Base-by-base conservation (phyloP, 2,888 invertebrate species). In the Nemurella pictetii region DNA sequence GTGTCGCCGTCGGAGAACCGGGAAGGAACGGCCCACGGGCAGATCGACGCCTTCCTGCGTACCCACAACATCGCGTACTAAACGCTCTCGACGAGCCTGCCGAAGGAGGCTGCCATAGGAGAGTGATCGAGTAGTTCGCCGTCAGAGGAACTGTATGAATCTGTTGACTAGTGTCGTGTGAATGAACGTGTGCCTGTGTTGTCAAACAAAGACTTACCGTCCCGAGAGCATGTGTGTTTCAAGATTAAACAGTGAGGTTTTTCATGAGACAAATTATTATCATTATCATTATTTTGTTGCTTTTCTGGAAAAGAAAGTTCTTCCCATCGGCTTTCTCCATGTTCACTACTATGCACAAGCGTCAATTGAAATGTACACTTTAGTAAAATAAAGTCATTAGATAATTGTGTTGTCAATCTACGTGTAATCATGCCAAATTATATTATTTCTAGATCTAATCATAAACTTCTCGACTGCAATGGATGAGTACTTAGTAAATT, bases 31-130 rank as follows among this genome's bases (percentile, higher is more conserved):
- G 93, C 94, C 77, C 91, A 93, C 73, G 95, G 95, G 5, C 96
- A 95, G 89, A 95, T 96, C 88, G 96, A 96, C 89, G 94, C 95
- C 85, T 96, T 96, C 91, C 92, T 96, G 86, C 92, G 95, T 90
- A 95, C 95, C 85, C 89, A 90, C 84, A 90, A 89, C 87, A 85
- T 87, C 28, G 85, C 85, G 12, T 87, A 85, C 83, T 87, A 81
- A 85, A 80, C 32, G 28, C 77, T 12, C 72, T 25, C 27, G 82
- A 72, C 2, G 55, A 55, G 55, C 55, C 55, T 3, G 20, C 55
- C 15, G 55, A 12, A 20, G 55, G 15, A 55, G 20, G 15, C 55
- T 55, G 30, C 80, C n/a, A 25, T 32, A 80, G 32, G 35, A 25
- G 35, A 26, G 75, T 75, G 75, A 75, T 26, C n/a, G n/a, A n/a